Evolutionary conservation across 2,797 vertebrate species (phyloP), one percentile per base, ranked within the genome.

Genomic region (Sebastes dallii): DNA sequence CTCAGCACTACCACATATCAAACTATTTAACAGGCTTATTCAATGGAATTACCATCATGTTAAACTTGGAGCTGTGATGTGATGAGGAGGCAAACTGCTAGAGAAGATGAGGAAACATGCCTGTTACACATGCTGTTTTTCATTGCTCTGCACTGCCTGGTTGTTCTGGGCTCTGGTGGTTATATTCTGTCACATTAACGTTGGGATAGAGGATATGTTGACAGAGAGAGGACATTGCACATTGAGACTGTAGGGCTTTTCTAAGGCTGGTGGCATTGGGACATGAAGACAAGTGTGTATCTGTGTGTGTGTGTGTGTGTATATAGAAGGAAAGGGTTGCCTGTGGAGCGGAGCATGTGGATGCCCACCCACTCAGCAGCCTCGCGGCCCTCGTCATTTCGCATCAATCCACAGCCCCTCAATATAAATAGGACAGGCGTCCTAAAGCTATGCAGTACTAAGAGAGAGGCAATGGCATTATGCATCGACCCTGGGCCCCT

Each of bases 381-480:
- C 93, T 93, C 79, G 86, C 90, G 90, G 96, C 95, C 91, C 84
- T 94, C 93, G 95, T 96, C 96, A 94, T 93, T 95, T 95, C 88
- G 81, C 94, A 96, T 96, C 95, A 95, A 94, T 96, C 95, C 92
- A 94, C 88, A 75, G 91, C 80, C 92, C 91, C 92, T 95, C 94
- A 94, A 94, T 95, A 96, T 94, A 95, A 95, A 95, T 95, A 96
- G 94, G 92, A 94, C 91, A 94, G 89, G 83, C 88, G 61, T 94
- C 94, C 94, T 95, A 84, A 92, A 95, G 96, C 94, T 80, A 95
- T 89, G 60, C 78, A 66, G 76, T 70, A 77, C 85, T 92, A 90
- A 82, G 90, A 92, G 90, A 92, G 93, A 89, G 78, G 91, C 85
- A 73, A 80, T 65, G 89, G 91, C 93, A 93, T 94, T 90, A 93